Conservation (phyloP, 2,797 vertebrate species). For the Siniperca obscura region DNA sequence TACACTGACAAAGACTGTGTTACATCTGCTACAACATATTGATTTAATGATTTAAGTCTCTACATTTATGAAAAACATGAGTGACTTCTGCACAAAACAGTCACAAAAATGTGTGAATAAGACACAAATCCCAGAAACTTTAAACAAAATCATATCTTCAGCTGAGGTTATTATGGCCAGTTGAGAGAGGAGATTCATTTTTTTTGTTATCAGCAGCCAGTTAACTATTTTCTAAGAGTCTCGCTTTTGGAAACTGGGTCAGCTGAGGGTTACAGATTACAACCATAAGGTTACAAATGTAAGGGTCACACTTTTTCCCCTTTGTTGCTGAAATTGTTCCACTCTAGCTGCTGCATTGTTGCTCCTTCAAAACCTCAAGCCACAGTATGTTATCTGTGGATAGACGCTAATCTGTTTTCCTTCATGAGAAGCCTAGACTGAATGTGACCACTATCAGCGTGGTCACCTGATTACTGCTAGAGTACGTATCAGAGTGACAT, state of each 20-base stretch:
- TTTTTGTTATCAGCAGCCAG: conserved; percentile 57
- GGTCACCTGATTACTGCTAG: conserved; percentile 58
- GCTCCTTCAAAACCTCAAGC: conserved; percentile 19
- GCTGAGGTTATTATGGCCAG: background rate
- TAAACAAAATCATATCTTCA: background rate
- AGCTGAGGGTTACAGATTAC: conserved; percentile 62
- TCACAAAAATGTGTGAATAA: background rate
- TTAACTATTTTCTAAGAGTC: conserved; percentile 50
- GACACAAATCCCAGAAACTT: conserved; percentile 5
- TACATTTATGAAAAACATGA: background rate
- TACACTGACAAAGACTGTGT: background rate
- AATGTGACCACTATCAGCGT: conserved; percentile 60
- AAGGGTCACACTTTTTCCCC: conserved; percentile 14
- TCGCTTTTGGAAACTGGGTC: conserved; percentile 61
- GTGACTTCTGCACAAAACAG: background rate
- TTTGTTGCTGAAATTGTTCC: conserved; percentile 33
- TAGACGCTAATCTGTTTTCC: conserved; percentile 52
- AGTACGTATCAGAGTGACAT: conserved; percentile 64
- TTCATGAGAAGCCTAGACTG: conserved; percentile 39
- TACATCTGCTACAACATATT: background rate
- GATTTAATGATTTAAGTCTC: background rate
- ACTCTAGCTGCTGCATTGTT: conserved; percentile 27
- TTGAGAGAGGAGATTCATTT: conserved; percentile 36
- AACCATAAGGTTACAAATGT: conserved; percentile 30
- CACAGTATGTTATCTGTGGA: conserved; percentile 36